Conservation (phyloP, 2,888 invertebrate species). For the Andrena chrysosceles region DNA sequence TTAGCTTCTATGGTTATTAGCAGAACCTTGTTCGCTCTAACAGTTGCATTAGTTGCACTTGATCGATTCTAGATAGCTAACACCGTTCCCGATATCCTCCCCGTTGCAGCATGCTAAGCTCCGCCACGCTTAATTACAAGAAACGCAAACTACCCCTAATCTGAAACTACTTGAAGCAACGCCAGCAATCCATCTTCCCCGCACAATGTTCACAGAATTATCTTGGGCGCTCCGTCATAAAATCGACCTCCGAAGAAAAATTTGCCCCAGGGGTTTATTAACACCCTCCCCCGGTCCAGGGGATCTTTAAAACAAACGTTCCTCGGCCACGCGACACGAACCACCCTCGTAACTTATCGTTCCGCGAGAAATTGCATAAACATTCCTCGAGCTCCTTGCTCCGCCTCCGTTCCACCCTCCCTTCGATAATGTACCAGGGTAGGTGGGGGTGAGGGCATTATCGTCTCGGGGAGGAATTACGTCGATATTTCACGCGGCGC, state of each 20-base stretch:
- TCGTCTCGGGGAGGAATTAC: conserved; percentile 49
- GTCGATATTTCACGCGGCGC: conserved; percentile 46
- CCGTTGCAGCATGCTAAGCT: too few relatives aligned
- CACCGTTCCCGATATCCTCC: too few relatives aligned
- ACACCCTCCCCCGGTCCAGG: too few relatives aligned
- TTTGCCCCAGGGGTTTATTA: background rate
- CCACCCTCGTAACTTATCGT: background rate
- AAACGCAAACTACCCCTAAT: too few relatives aligned
- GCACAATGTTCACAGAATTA: too few relatives aligned
- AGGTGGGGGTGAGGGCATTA: conserved; percentile 1
- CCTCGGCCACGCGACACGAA: background rate
- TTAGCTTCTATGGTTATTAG: background rate
- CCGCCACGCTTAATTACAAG: too few relatives aligned
- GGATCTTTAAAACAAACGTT: background rate
- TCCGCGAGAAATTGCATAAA: conserved; percentile 44
- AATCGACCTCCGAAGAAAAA: background rate
- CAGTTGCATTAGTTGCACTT: too few relatives aligned
- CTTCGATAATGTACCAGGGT: conserved; percentile 36
- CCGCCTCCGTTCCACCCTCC: background rate
- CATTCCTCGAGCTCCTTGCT: conserved; percentile 11
- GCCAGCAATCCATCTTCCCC: too few relatives aligned
- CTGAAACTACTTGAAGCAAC: too few relatives aligned
- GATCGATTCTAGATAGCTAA: too few relatives aligned
- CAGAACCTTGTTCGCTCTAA: background rate
- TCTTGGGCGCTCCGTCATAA: background rate